Percentiles rank a stretch among this genome's conserved stretches.
Evolutionary conservation across 2,113 vertebrate species (phyloP).

Genomic region (Crotalus viridis): DNA sequence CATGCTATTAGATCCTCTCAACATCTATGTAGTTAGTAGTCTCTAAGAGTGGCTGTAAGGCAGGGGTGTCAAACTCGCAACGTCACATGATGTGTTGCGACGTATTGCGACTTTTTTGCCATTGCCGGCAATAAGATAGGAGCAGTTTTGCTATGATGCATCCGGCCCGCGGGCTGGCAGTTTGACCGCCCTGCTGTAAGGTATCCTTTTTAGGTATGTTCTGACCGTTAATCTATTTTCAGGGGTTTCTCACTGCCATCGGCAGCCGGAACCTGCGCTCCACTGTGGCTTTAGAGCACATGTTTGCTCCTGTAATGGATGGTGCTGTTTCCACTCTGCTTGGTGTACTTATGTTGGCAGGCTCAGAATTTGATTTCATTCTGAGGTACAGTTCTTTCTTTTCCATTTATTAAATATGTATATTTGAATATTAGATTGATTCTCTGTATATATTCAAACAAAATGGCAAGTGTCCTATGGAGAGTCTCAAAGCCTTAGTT

Average conservation of each 20-base stretch:
- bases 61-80: too few relatives aligned
- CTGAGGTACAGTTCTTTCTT: conserved; percentile 66
- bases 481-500: background rate
- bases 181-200: background rate
- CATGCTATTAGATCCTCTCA: background rate
- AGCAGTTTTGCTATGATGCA: too few relatives aligned
- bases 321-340: conserved; percentile 79
- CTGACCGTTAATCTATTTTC: conserved; percentile 1
- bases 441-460: background rate
- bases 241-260: conserved; percentile 77
- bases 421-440: background rate
- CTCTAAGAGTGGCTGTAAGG: background rate
- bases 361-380: conserved; percentile 81
- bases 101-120: too few relatives aligned
- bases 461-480: background rate
- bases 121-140: too few relatives aligned
- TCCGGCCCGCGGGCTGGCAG: too few relatives aligned
- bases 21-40: background rate
- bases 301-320: conserved; percentile 75
- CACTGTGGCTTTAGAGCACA: conserved; percentile 69
- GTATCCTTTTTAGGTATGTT: background rate
- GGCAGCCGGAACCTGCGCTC: conserved; percentile 75
- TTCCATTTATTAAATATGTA: background rate
- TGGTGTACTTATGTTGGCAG: conserved; percentile 79
- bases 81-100: too few relatives aligned